These are phyloP conservation scores for Danio rerio DNA, from an alignment of 2,113 vertebrate genomes.

Conservation along the genomic window DNA sequence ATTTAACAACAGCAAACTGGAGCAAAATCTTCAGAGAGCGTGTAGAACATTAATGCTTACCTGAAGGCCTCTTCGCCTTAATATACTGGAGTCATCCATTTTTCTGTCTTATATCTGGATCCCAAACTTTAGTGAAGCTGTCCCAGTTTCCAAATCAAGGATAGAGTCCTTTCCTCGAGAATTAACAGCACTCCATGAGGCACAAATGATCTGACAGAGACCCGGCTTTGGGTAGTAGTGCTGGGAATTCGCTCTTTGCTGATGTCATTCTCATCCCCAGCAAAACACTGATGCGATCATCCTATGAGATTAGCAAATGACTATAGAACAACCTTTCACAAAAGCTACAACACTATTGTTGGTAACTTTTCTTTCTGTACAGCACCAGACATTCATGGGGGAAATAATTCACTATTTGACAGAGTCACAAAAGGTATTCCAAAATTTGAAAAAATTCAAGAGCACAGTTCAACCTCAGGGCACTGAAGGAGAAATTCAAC, in stretches of 20 bases:
- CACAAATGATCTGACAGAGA: constrained; percentile 22
- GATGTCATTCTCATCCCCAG: constrained; percentile 3
- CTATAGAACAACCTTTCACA: neutral
- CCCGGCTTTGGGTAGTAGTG: constrained; percentile 10
- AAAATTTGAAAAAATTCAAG: neutral
- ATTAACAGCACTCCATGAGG: constrained; percentile 23
- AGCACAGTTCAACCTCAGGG: neutral
- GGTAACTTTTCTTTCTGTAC: neutral
- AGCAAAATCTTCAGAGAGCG: neutral
- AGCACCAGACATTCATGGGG: neutral
- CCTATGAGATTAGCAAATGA: constrained; percentile 28
- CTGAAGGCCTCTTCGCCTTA: constrained; percentile 79
- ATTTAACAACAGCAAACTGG: neutral
- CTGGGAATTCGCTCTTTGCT: neutral
- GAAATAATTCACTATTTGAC: neutral
- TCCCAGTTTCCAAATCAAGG: neutral
- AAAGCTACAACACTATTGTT: neutral
- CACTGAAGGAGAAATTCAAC: neutral
- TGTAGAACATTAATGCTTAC: constrained; percentile 61
- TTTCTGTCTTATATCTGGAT: neutral
- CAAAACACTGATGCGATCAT: constrained; percentile 8
- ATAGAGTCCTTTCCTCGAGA: constrained; percentile 10
- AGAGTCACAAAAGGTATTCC: neutral
- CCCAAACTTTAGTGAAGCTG: constrained; percentile 3
- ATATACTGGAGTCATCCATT: constrained; percentile 81